Evolutionary conservation across 1,140 invertebrate species (phyloP), one percentile per base, ranked within the genome.

Genomic region (Drosophila gunungcola): DNA sequence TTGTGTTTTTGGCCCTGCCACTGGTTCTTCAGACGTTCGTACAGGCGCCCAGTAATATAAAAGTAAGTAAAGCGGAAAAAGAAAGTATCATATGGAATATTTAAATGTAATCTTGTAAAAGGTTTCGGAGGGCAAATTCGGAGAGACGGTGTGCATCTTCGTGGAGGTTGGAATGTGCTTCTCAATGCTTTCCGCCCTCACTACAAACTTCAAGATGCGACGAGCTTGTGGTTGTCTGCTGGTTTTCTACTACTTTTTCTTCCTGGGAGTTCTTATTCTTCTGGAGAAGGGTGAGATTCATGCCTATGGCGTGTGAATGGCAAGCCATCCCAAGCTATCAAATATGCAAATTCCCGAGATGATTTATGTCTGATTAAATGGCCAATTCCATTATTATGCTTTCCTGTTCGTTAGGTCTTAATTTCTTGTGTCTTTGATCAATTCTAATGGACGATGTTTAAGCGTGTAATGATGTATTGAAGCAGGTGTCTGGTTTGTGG

Each of bases 301-400:
- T 2, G 25, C 46, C 1, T 76, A 54, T 25, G 73, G 70, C 6
- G 49, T 32, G 10, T 73, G 36, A 43, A 6, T 10, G 32, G 3
- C 32, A n/a, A 10, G 1, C 6, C 11, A 4, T 21, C 3, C 9
- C n/a, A 10, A 27, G 9, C 25, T 34, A 69, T 41, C 36, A 25
- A 46, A 29, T 70, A 70, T 57, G 51, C 65, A 57, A 70, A 70
- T 70, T 57, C 29, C 9, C 10, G 3, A 48, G 16, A 69, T 72
- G 64, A 72, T 72, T 70, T 70, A 72, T 72, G 36, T 45, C 38
- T 48, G 36, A 70, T 70, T 72, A 72, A 70, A 72, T 72, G 43
- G 13, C 38, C 52, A 41, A 72, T 38, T 70, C 12, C 51, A 49
- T 70, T 70, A 49, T 46, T 12, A 46, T n/a, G 42, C 34, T 49